Conservation (phyloP, 2,797 vertebrate genomes). For the Choloepus didactylus region DNA sequence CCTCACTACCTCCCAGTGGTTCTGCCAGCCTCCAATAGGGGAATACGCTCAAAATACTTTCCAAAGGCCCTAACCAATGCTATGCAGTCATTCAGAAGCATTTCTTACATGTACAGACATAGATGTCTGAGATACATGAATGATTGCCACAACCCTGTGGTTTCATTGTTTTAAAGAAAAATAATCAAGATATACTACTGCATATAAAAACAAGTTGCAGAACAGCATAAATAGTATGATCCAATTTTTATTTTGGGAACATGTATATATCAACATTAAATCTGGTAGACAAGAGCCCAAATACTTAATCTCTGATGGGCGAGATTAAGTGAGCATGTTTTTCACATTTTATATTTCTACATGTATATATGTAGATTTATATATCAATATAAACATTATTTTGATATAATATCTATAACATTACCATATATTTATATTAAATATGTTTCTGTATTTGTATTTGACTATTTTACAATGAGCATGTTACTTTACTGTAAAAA, state of each 20-base stretch:
- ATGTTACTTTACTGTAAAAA: background rate
- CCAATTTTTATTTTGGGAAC: background rate
- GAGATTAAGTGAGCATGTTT: background rate
- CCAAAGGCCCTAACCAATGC: background rate
- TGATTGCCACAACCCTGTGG: background rate
- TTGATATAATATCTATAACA: background rate
- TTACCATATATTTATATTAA: background rate
- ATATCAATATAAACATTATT: background rate
- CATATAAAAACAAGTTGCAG: background rate
- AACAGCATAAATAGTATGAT: background rate
- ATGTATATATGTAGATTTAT: background rate
- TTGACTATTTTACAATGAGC: constrained; percentile 32
- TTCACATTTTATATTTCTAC: constrained; percentile 47
- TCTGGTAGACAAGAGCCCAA: background rate
- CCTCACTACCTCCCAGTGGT: background rate
- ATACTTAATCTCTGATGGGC: background rate
- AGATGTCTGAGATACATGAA: background rate
- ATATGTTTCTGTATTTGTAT: constrained; percentile 27
- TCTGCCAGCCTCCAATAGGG: background rate
- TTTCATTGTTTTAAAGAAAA: constrained; percentile 35
- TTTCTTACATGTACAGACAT: constrained; percentile 5
- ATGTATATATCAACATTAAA: background rate
- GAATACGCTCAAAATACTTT: constrained; percentile 35
- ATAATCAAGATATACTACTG: background rate
- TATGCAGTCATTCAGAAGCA: background rate